Base-by-base conservation (phyloP, 2,113 vertebrate species). In the Sula dactylatra region DNA sequence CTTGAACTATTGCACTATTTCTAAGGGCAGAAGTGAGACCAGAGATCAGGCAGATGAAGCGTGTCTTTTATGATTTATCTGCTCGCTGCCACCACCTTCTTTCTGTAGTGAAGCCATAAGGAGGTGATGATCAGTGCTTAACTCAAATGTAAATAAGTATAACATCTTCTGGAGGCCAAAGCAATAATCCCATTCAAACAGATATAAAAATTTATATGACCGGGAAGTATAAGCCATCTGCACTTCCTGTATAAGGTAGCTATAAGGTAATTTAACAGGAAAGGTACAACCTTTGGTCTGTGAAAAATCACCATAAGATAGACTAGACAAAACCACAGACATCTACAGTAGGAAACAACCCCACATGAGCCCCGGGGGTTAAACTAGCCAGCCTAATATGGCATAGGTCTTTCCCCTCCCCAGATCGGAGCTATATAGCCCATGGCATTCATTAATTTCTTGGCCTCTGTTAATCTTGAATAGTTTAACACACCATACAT, bases 41-140 rank as follows among this genome's bases (percentile, higher is more conserved):
- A 94, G 94, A 95, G 92, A 95, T 92, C 80, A 94, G 81, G 72
- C 92, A 96, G 88, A 94, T 56, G 88, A 92, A 95, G 83, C 26
- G 2, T 91, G 86, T 76, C 91, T 91, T 81, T 40, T 65, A 49
- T 94, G 86, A 95, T 94, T 97, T 96, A 97, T 94, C 88, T 88
- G 86, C 40, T 92, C 6, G 1, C 55, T 76, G 76, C 44, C 49
- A 92, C 73, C 80, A 88, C 69, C 64, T 88, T 73, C 89, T n/a
- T 72, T 84, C 44, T 83, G 62, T 86, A 94, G 6, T 32, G 56
- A 72, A 86, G 59, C 56, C 86, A n/a, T 52, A 79, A 76, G 93
- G 74, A 95, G 81, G 58, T 14, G 45, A 93, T 76, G 70, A 92
- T 54, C 58, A 86, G 84, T 19, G 45, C 64, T 86, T 90, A 79